Conservation (phyloP, 1,140 invertebrate species). For the Bombus pascuorum region DNA sequence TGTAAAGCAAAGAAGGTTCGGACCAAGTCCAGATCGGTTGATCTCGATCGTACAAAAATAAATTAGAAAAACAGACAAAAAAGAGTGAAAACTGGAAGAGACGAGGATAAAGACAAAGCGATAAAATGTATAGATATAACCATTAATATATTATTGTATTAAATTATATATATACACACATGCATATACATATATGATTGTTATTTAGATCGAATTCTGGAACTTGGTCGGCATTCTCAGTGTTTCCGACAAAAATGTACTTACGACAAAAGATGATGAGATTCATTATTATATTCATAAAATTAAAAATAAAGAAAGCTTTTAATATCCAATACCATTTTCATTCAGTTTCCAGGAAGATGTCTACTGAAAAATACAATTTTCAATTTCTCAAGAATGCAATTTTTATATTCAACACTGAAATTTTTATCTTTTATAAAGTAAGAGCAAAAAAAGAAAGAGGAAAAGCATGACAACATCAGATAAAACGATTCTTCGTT, state of each 20-base stretch:
- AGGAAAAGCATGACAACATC: not conserved
- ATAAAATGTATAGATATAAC: not conserved
- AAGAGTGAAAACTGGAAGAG: not conserved
- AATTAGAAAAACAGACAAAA: not conserved
- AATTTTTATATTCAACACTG: not conserved
- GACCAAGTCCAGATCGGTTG: constrained; percentile 27
- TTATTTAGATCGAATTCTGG: constrained; percentile 39
- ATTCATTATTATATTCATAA: constrained; percentile 70
- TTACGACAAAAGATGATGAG: constrained; percentile 64
- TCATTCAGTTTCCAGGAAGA: not conserved
- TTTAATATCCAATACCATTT: constrained; percentile 63
- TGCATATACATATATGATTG: not conserved
- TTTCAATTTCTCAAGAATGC: not conserved
- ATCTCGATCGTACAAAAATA: constrained; percentile 12
- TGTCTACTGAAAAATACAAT: not conserved
- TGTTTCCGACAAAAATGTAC: constrained; percentile 59
- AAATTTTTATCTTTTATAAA: not conserved
- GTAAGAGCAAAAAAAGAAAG: too few species aligned
- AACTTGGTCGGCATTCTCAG: constrained; percentile 35
- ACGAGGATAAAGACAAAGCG: not conserved
- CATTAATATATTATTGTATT: constrained; percentile 9
- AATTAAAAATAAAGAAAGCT: constrained; percentile 70
- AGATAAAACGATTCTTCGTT: not conserved
- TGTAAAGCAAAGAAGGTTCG: constrained; percentile 21
- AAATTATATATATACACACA: not conserved